A percentile compares a stretch with the other conserved stretches of the same genome.
Evolutionary conservation across 2,888 invertebrate species (phyloP).

Genomic region (Lycophotia porphyrea): DNA sequence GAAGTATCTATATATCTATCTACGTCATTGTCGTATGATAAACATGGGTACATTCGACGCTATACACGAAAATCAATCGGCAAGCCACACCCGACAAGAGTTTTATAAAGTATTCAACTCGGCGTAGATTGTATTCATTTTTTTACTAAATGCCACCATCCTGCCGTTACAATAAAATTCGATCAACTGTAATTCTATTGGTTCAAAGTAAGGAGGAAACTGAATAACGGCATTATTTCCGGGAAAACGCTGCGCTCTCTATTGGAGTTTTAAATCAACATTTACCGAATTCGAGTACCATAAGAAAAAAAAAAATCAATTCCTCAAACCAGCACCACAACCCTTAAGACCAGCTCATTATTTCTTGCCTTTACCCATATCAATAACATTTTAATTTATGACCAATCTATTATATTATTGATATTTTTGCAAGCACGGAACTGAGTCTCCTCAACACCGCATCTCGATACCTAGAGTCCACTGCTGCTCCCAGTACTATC

Average conservation of each 20-base stretch:
- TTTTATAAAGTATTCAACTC: not conserved
- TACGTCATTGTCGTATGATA: not conserved
- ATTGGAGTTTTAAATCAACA: constrained; percentile 14
- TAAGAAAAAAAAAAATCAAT: too few relatives aligned
- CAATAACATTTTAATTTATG: too few relatives aligned
- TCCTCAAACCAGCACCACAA: too few relatives aligned
- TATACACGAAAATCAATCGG: not conserved
- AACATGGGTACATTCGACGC: not conserved
- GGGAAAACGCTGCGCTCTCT: constrained; percentile 17
- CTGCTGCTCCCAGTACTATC: too few relatives aligned
- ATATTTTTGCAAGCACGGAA: too few relatives aligned
- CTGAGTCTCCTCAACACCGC: too few relatives aligned
- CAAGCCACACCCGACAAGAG: not conserved
- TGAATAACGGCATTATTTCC: constrained; percentile 1
- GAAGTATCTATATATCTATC: not conserved
- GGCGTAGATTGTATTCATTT: not conserved
- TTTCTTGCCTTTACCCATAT: too few relatives aligned
- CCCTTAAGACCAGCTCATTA: too few relatives aligned
- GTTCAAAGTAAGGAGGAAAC: constrained; percentile 12
- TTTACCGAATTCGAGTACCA: not conserved
- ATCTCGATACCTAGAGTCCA: too few relatives aligned
- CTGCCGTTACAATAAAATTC: constrained; percentile 19
- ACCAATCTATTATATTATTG: too few relatives aligned
- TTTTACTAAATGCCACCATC: not conserved
- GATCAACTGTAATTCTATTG: not conserved